Evolutionary conservation across 1,140 invertebrate genomes (phyloP), one percentile per base, ranked within the genome.

Genomic region (Neuroterus valhalla): DNA sequence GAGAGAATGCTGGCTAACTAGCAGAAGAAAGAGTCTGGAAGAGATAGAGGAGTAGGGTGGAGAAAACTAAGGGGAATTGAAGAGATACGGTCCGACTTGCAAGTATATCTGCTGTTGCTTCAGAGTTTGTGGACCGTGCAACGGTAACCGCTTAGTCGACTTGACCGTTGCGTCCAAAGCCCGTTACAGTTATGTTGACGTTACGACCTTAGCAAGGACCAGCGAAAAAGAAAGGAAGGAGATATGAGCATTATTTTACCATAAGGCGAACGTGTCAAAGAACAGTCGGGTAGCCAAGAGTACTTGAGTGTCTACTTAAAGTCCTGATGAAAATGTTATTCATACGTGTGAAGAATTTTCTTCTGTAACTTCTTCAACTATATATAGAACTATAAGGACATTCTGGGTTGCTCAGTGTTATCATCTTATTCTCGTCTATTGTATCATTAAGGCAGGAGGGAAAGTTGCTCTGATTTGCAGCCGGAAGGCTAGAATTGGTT

Each of bases 101-200:
- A 76, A 81, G 79, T 76, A 81, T 82, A 84, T 84, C 75, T 76
- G 74, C 73, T 78, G 31, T 12, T 62, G 31, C 26, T 79, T 78
- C 66, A 80, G 77, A 85, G 86, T 88, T 89, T 88, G 87, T 88
- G 87, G 88, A 88, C 85, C 86, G 84, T 81, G 77, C 88, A 89
- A 88, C 87, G 86, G 87, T 89, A 89, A 88, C 84, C 84, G 80
- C 74, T 76, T 70, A 72, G 78, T 79, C 73, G 79, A 74, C 78
- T 80, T 78, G 73, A 75, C 77, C 81, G 84, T 82, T 84, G 81
- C 82, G 80, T 86, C 72, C 82, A 74, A 80, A 84, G 74, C 88
- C 88, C 88, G 88, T 89, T 89, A 89, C 87, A 87, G 86, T 89
- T 88, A 87, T 85, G 81, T 62, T 48, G 77, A 75, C 72, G 76